Percentiles rank a stretch among this genome's conserved stretches.
Evolutionary conservation across 2,113 vertebrate genomes (phyloP).

Genomic region (Chloropsis cyanopogon): DNA sequence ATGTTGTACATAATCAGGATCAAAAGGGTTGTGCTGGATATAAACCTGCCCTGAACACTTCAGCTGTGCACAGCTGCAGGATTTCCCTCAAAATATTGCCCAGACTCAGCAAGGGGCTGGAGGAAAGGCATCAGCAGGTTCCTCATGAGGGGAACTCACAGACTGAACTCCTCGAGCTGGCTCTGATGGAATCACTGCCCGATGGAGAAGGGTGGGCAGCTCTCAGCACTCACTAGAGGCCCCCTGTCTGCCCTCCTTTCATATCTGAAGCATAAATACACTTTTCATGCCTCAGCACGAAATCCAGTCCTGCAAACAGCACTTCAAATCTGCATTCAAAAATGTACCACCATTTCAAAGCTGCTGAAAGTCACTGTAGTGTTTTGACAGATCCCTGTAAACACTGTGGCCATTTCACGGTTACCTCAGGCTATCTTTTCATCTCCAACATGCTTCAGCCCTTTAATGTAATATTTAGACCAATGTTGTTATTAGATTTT

Average conservation of each 20-base stretch:
- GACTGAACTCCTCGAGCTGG: background rate
- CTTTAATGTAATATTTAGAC: constrained; percentile 40
- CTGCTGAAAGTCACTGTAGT: background rate
- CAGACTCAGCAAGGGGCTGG: background rate
- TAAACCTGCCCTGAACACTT: background rate
- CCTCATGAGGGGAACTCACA: background rate
- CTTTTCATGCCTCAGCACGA: background rate
- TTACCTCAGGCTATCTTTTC: constrained; percentile 30
- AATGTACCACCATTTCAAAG: background rate
- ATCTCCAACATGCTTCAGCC: background rate
- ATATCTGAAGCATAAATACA: background rate
- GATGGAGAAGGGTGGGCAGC: background rate
- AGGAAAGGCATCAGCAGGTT: background rate
- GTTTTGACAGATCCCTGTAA: constrained; percentile 9
- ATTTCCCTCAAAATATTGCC: background rate
- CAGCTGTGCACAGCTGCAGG: background rate
- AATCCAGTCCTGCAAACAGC: background rate
- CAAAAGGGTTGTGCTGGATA: background rate
- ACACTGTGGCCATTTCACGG: background rate
- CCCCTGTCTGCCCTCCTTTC: background rate
- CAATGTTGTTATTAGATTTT: constrained; percentile 48
- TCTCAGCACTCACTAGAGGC: accelerated
- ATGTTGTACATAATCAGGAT: background rate
- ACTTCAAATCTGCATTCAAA: background rate
- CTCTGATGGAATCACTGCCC: accelerated